Conservation (phyloP, 1,140 invertebrate species). For the Apis florea region DNA sequence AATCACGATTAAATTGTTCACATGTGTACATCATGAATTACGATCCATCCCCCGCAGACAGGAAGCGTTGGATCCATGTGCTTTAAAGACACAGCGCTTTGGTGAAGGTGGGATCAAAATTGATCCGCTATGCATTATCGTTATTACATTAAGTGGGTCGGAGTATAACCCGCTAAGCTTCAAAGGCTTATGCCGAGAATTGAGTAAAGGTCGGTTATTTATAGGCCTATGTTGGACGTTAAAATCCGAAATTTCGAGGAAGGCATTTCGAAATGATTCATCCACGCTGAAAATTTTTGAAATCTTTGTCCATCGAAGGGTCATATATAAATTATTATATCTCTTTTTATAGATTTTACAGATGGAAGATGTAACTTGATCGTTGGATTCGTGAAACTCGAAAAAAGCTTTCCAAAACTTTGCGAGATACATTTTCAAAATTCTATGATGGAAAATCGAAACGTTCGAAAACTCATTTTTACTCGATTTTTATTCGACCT, state of each 20-base stretch:
- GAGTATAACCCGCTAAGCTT: conserved; percentile 44
- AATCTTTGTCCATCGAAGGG: background rate
- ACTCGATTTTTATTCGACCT: too few relatives aligned
- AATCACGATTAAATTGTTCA: conserved; percentile 25
- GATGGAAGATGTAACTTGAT: too few relatives aligned
- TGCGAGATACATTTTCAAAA: too few relatives aligned
- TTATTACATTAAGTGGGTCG: conserved; percentile 46
- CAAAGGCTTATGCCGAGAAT: conserved; percentile 43
- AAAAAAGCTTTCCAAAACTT: too few relatives aligned
- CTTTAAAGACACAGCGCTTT: conserved; percentile 44
- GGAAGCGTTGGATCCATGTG: conserved; percentile 30
- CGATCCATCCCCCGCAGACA: conserved; percentile 23
- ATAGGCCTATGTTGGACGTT: conserved; percentile 10
- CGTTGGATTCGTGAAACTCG: too few relatives aligned
- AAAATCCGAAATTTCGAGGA: conserved; percentile 22
- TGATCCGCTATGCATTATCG: conserved; percentile 49
- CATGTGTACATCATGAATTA: background rate
- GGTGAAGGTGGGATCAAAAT: conserved; percentile 42
- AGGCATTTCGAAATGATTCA: background rate
- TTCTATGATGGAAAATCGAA: too few relatives aligned
- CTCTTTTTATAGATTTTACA: too few relatives aligned
- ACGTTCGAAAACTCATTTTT: too few relatives aligned
- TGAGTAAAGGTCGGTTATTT: conserved; percentile 40
- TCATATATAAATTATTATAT: too few relatives aligned
- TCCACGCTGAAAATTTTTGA: background rate